phyloP scores from a whole-genome alignment of 2,113 vertebrate species.

The Platysternon megacephalum region DNA sequence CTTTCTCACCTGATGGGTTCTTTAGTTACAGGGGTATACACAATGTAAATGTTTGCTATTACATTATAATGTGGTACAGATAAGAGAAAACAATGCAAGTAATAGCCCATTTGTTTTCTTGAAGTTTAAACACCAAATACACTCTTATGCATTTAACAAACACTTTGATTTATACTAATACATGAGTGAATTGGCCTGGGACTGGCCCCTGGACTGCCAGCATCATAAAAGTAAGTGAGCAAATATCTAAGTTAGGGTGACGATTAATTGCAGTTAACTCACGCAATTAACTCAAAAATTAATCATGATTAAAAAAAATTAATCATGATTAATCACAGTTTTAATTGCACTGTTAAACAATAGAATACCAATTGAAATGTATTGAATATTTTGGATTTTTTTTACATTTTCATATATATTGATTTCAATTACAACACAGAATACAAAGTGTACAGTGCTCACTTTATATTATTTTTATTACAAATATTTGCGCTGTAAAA shows the following conservation, averaged over 20 bases:
- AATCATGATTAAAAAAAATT: too few relatives aligned
- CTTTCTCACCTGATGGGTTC: neutral
- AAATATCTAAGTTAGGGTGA: neutral
- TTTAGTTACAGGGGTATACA: neutral
- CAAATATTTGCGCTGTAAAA: too few relatives aligned
- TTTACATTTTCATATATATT: too few relatives aligned
- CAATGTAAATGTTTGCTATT: neutral
- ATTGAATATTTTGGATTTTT: too few relatives aligned
- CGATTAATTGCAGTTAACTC: too few relatives aligned
- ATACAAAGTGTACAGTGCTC: too few relatives aligned
- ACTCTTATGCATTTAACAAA: neutral
- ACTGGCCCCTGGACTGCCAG: neutral
- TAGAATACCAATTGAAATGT: too few relatives aligned
- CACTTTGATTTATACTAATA: neutral
- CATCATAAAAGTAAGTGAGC: neutral
- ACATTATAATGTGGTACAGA: neutral
- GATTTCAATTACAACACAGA: too few relatives aligned
- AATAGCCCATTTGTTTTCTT: neutral
- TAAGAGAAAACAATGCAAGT: neutral
- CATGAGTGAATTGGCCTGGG: neutral
- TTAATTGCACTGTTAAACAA: too few relatives aligned
- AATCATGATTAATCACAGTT: too few relatives aligned
- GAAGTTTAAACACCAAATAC: neutral
- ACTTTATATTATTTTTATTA: too few relatives aligned
- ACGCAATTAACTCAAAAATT: too few relatives aligned